A percentile compares a stretch with the other conserved stretches of the same genome.
phyloP scores from a whole-genome alignment of 2,113 vertebrate genomes.

The Muntiacus muntjak region DNA sequence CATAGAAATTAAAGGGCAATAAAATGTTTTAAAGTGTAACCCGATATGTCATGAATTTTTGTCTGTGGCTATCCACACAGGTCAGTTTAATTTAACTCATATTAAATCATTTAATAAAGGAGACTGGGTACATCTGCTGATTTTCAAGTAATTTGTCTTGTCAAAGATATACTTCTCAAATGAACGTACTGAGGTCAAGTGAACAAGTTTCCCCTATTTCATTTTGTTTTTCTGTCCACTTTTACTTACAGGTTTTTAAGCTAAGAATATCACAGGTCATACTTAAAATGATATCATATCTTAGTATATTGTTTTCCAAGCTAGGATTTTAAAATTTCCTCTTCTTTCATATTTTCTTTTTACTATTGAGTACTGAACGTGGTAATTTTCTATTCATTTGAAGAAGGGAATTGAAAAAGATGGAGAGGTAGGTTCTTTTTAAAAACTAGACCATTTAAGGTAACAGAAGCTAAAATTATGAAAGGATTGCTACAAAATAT shows the following conservation, averaged over 20 bases:
- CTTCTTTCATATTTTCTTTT: not conserved
- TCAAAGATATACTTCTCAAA: not conserved
- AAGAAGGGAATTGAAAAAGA: not conserved
- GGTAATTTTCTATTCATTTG: not conserved
- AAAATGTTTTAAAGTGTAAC: not conserved
- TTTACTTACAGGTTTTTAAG: not conserved
- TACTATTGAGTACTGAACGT: not conserved
- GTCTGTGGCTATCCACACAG: not conserved
- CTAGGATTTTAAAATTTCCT: not conserved
- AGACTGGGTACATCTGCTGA: not conserved
- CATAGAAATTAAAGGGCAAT: not conserved
- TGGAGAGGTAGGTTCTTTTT: not conserved
- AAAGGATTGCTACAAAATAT: not conserved
- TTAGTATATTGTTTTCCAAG: not conserved
- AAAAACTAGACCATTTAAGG: not conserved
- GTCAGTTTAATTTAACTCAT: not conserved
- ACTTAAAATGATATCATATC: not conserved
- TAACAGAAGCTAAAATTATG: not conserved
- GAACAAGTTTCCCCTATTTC: not conserved
- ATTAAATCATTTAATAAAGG: not conserved
- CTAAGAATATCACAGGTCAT: not conserved
- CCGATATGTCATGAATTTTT: not conserved
- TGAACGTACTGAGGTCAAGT: not conserved
- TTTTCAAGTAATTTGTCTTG: not conserved
- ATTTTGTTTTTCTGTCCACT: not conserved